A percentile compares a stretch with the other conserved stretches of the same genome.
phyloP scores from a whole-genome alignment of 2,113 vertebrate species.

The Planiliza haematocheilus region DNA sequence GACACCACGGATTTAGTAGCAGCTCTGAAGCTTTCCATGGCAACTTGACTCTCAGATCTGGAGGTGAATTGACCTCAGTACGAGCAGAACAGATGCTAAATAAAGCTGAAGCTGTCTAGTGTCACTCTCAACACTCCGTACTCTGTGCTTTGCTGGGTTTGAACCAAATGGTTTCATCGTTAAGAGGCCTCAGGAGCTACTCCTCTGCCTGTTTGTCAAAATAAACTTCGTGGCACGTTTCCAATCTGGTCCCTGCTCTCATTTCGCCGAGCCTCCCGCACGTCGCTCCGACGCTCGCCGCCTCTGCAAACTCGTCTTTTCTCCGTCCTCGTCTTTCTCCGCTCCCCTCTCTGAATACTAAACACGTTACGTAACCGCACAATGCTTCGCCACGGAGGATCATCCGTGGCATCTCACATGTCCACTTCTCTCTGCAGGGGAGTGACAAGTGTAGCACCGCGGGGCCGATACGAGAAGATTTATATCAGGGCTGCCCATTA shows the following conservation, averaged over 20 bases:
- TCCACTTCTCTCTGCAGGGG: conserved; percentile 57
- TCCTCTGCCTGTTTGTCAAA: neutral
- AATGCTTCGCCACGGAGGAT: conserved; percentile 46
- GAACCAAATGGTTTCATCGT: too few relatives aligned
- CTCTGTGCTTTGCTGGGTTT: too few relatives aligned
- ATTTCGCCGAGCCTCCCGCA: conserved; percentile 12
- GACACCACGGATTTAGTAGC: too few relatives aligned
- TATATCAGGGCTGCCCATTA: conserved; percentile 41
- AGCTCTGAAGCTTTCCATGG: too few relatives aligned
- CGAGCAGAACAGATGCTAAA: too few relatives aligned
- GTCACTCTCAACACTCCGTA: neutral
- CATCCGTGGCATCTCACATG: conserved; percentile 59
- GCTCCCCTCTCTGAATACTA: conserved; percentile 57
- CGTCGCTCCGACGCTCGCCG: conserved; percentile 21
- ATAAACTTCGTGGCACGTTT: neutral
- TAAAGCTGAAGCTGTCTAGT: neutral
- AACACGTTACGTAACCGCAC: conserved; percentile 61
- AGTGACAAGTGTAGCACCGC: conserved; percentile 59
- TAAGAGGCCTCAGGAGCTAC: too few relatives aligned
- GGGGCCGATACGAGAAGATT: conserved; percentile 53
- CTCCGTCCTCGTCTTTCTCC: conserved; percentile 5
- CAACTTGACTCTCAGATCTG: too few relatives aligned
- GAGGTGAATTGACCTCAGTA: too few relatives aligned
- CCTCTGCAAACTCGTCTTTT: conserved; percentile 18
- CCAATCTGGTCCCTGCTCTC: neutral